Conservation (phyloP, 2,888 invertebrate species). For the Escarpia spicata region DNA sequence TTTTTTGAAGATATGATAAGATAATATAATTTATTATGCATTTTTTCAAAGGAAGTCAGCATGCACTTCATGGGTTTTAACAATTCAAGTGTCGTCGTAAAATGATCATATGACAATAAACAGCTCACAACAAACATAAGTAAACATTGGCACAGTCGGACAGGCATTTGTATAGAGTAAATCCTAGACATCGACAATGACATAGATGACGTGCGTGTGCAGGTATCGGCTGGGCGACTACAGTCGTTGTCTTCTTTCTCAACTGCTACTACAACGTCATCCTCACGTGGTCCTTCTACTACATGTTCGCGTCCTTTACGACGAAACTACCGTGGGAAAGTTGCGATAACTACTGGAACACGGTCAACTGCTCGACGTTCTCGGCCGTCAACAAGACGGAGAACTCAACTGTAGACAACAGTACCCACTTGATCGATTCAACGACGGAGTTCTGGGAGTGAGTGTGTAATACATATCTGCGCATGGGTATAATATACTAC, state of each 20-base stretch:
- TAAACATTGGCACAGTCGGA: no score
- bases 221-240: conserved; percentile 70
- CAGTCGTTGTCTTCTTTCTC: conserved; percentile 68
- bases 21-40: no score
- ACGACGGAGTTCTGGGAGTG: conserved; percentile 25
- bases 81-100: no score
- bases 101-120: no score
- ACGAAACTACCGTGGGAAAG: conserved; percentile 68
- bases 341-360: conserved; percentile 69
- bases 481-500: not conserved
- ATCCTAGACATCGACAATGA: no score
- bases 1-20: no score
- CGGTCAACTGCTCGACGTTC: conserved; percentile 50
- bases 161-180: no score
- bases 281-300: conserved; percentile 67
- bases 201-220: conserved; percentile 32
- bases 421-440: not conserved
- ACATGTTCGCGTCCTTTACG: conserved; percentile 66
- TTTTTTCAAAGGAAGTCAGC: no score
- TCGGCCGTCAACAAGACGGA: not conserved
- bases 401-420: not conserved
- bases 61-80: no score
- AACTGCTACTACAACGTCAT: conserved; percentile 72
- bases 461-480: not conserved
- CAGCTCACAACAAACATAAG: no score